These are phyloP conservation scores for Xyrichtys novacula DNA, from an alignment of 2,797 vertebrate genomes.

Conservation along the genomic window DNA sequence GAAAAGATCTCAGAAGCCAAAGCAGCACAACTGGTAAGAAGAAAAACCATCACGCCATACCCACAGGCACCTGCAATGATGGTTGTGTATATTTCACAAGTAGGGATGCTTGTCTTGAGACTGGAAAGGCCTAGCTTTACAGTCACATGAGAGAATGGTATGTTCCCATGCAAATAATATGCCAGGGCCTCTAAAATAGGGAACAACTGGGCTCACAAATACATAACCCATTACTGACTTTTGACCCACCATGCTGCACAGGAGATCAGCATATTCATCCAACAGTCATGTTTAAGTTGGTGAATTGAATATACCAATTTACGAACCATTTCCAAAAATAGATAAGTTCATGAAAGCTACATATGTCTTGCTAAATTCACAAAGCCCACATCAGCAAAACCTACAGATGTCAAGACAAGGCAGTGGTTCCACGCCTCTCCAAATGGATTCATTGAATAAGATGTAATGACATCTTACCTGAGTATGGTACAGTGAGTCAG, in stretches of 20 bases:
- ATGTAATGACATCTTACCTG: conserved; percentile 28
- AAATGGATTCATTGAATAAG: background rate
- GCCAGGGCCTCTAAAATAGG: background rate
- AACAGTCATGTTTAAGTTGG: no score
- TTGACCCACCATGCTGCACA: background rate
- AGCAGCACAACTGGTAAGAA: conserved; percentile 19
- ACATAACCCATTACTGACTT: background rate
- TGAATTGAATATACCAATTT: background rate
- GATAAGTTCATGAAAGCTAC: background rate
- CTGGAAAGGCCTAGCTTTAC: background rate
- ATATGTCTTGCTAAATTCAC: background rate
- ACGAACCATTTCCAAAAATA: background rate
- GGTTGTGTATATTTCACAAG: background rate
- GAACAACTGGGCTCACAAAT: background rate
- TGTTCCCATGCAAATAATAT: no score
- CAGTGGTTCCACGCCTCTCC: background rate
- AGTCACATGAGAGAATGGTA: background rate
- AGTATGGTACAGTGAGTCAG: background rate
- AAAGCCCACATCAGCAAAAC: background rate
- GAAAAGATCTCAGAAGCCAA: conserved; percentile 17
- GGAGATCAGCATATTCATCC: no score
- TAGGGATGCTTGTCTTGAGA: conserved; percentile 3
- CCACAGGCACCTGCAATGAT: background rate
- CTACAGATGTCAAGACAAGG: no score
- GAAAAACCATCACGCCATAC: conserved; percentile 26